Conservation (phyloP, 2,888 invertebrate species). For the Drosophila putrida region DNA sequence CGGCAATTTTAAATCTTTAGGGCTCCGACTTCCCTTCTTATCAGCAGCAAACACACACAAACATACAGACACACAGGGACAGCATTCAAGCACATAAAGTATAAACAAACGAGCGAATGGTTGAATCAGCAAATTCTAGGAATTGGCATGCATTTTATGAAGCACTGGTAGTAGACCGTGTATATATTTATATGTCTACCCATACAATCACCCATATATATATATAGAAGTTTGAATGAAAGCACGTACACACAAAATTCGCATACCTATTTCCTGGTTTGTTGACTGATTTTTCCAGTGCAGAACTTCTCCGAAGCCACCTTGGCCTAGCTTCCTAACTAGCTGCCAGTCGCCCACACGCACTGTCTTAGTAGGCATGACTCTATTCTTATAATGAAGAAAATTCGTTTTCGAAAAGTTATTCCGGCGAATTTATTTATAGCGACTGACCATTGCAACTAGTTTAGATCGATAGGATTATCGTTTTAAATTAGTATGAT, state of each 20-base stretch:
- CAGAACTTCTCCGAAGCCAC: slow-evolving; percentile 91
- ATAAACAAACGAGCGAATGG: slow-evolving; percentile 22
- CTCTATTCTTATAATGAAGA: slow-evolving; percentile 1
- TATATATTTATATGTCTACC: slow-evolving; percentile 1
- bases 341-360: slow-evolving; percentile 83
- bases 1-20: slow-evolving; percentile 5
- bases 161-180: background rate
- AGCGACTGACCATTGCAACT: slow-evolving; percentile 27
- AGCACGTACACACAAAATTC: slow-evolving; percentile 34
- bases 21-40: slow-evolving; percentile 16
- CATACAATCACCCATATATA: background rate
- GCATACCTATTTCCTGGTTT: slow-evolving; percentile 87
- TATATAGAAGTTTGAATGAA: slow-evolving; percentile 7
- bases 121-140: slow-evolving; percentile 48
- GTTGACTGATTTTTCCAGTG: slow-evolving; percentile 89
- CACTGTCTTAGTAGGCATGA: slow-evolving; percentile 16
- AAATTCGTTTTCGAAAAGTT: background rate
- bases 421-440: slow-evolving; percentile 33
- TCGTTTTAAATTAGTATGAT: too few species aligned
- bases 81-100: background rate
- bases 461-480: background rate
- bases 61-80: background rate
- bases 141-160: slow-evolving; percentile 18
- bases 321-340: slow-evolving; percentile 89
- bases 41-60: slow-evolving; percentile 13